Evolutionary conservation across 2,113 vertebrate species (phyloP), one percentile per base, ranked within the genome.

Genomic region (Bombycilla garrulus): DNA sequence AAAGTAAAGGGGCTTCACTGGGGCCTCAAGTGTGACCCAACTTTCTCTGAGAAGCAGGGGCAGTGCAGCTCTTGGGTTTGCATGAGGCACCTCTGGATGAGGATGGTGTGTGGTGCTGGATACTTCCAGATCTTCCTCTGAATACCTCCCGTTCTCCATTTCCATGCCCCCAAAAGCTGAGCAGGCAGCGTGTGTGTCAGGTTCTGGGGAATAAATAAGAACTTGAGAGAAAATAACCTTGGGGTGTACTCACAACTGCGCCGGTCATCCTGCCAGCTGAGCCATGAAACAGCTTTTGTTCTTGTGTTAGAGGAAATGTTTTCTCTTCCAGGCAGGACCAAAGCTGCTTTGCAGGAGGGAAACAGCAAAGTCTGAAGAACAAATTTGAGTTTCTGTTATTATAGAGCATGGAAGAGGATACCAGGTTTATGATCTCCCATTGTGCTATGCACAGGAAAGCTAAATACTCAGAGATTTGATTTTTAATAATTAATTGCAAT

Each of bases 261-360:
- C 86, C 93, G 45, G 29, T 95, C 93, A 50, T 17, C 18, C 81
- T 95, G 93, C 91, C 81, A 92, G 89, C 12, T 92, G 91, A 94
- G 81, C 89, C 93, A 95, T 80, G 84, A 93, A 95, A 88, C 4
- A 77, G 54, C 90, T 97, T 94, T 95, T 95, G 94, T 79, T 92
- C 87, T 90, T 72, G 84, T 73, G 80, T 38, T 80, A 47, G 78
- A 70, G 78, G 58, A 94, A 89, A 85, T 70, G 62, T 91, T 91
- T 92, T 74, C 81, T 92, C 74, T 92, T 83, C 61, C 81, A 91
- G 73, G 81, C 83, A 82, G 47, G 81, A 57, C 78, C 95, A 95
- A 42, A 94, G 70, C 66, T 93, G 6, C 89, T 95, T 90, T 91
- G 89, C 81, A 95, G 87, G 89, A 95, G 91, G 66, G 48, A 81